Conservation (phyloP, 1,140 invertebrate species). For the Drosophila simulans region DNA sequence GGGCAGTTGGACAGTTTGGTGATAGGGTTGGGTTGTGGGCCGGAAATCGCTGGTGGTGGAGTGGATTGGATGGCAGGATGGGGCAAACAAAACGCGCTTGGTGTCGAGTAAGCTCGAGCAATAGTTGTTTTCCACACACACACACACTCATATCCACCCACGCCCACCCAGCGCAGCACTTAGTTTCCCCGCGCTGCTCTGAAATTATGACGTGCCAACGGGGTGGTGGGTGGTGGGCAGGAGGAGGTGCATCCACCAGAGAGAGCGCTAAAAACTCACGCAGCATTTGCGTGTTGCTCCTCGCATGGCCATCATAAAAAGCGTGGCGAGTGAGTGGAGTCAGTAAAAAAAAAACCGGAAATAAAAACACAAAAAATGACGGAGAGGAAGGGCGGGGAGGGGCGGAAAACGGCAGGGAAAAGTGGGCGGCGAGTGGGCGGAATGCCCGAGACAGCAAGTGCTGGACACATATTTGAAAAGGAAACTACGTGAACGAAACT, state of each 20-base stretch:
- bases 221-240: neutral
- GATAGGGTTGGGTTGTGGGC: neutral
- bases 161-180: slow-evolving; percentile 24
- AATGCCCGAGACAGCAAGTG: slow-evolving; percentile 55
- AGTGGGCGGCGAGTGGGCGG: neutral
- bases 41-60: slow-evolving; percentile 10
- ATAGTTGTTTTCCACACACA: slow-evolving; percentile 62
- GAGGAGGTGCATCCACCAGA: slow-evolving; percentile 4
- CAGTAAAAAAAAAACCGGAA: slow-evolving; percentile 12
- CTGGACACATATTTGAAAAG: slow-evolving; percentile 82
- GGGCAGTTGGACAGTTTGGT: slow-evolving; percentile 68
- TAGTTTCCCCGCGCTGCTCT: slow-evolving; percentile 41
- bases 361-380: slow-evolving; percentile 1
- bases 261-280: slow-evolving; percentile 52
- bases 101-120: slow-evolving; percentile 69
- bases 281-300: slow-evolving; percentile 78
- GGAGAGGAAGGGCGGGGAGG: slow-evolving; percentile 9
- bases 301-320: slow-evolving; percentile 54
- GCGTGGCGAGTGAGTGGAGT: slow-evolving; percentile 48
- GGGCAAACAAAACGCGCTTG: slow-evolving; percentile 58
- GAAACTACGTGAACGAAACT: slow-evolving; percentile 76
- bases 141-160: slow-evolving; percentile 10
- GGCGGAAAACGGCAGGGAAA: slow-evolving; percentile 1
- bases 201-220: slow-evolving; percentile 78
- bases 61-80: neutral